Percentiles rank a stretch among this genome's conserved stretches.
Evolutionary conservation across 1,140 invertebrate species (phyloP).

Genomic region (Dendroctonus valens): DNA sequence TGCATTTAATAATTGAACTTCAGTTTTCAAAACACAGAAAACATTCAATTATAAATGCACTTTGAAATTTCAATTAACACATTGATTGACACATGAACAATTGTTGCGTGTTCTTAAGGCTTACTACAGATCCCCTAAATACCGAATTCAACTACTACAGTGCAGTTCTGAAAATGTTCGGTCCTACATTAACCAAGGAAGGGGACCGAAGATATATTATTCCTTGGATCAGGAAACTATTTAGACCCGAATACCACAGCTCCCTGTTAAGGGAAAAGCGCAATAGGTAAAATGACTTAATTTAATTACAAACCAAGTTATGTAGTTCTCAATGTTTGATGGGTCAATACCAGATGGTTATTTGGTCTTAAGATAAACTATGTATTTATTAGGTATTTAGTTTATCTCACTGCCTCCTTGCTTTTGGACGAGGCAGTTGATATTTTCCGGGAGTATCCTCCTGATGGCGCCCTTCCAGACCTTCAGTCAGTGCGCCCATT

Average conservation of each 20-base stretch:
- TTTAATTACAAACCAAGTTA: neutral
- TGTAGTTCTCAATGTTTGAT: neutral
- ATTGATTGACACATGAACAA: neutral
- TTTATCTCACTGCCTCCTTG: constrained; percentile 42
- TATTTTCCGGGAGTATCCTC: constrained; percentile 40
- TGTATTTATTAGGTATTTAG: constrained; percentile 39
- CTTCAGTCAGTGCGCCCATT: constrained; percentile 30
- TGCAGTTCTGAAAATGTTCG: constrained; percentile 43
- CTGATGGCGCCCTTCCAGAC: constrained; percentile 42
- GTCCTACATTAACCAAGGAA: constrained; percentile 40
- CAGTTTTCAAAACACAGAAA: too few relatives aligned
- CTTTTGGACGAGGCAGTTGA: constrained; percentile 44
- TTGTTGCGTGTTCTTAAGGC: neutral
- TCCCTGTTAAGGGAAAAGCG: constrained; percentile 45
- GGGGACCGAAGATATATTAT: constrained; percentile 39
- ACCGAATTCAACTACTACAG: constrained; percentile 46
- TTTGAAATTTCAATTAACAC: neutral
- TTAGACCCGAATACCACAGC: constrained; percentile 48
- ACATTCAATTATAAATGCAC: neutral
- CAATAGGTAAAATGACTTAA: constrained; percentile 38
- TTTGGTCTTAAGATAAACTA: neutral
- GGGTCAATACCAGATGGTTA: neutral
- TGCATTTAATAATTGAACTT: too few relatives aligned
- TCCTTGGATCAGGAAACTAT: constrained; percentile 47
- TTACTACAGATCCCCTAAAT: constrained; percentile 36